phyloP scores from a whole-genome alignment of 2,888 invertebrate species.

The Noctua pronuba region DNA sequence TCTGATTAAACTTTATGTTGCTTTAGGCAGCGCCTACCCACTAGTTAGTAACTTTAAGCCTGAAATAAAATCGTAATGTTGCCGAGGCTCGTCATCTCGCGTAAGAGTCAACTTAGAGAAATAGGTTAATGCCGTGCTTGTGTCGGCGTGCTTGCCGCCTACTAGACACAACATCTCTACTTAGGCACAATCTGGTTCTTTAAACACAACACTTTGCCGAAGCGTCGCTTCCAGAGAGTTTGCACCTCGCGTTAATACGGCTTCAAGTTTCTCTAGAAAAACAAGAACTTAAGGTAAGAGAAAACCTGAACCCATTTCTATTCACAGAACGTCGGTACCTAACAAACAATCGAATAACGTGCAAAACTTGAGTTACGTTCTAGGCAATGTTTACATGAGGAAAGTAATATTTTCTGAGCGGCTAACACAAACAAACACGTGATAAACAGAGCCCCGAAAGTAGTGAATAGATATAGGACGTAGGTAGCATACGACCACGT shows the following conservation, averaged over 20 bases:
- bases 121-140: conserved; percentile 60
- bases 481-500: conserved; percentile 51
- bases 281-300: conserved; percentile 42
- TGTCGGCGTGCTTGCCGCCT: conserved; percentile 29
- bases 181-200: conserved; percentile 56
- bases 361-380: conserved; percentile 50
- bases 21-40: conserved; percentile 29
- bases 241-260: conserved; percentile 33
- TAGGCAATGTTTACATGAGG: conserved; percentile 52
- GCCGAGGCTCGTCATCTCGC: conserved; percentile 31
- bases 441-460: conserved; percentile 52
- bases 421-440: conserved; percentile 57
- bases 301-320: conserved; percentile 41
- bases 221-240: conserved; percentile 27
- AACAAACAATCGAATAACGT: conserved; percentile 62
- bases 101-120: conserved; percentile 46
- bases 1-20: conserved; percentile 29
- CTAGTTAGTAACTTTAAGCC: conserved; percentile 26
- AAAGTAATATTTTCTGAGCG: conserved; percentile 55
- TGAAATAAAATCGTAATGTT: conserved; percentile 45
- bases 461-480: conserved; percentile 35
- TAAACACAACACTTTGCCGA: conserved; percentile 53
- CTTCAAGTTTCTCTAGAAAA: conserved; percentile 53
- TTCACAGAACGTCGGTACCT: conserved; percentile 49
- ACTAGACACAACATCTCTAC: conserved; percentile 33